Evolutionary conservation across 2,797 vertebrate species (phyloP), one percentile per base, ranked within the genome.

Genomic region (Alca torda): DNA sequence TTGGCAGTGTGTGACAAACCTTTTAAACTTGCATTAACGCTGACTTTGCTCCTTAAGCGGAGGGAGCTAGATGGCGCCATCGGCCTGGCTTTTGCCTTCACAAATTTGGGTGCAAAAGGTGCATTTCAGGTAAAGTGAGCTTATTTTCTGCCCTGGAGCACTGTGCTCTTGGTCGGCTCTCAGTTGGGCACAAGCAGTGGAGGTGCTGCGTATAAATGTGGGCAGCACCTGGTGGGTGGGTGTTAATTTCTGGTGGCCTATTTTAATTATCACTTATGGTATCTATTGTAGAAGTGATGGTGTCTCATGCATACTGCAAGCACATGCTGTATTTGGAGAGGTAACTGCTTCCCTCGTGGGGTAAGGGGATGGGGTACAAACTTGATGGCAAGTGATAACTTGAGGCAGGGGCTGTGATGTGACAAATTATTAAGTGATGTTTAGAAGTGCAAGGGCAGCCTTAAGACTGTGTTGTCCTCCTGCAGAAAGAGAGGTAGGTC

Each of bases 131-230:
- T 78, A 4, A 59, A 9, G 16, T 2, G 39, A 74, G 73, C 53
- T 87, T 43, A 2, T 21, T 6, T 10, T 14, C 37, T 35, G 57
- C 50, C 65, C 54, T 20, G 2, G 1, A 33, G 60, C 4, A 2
- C 20, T 8, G 3, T 0, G 4, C 35, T 56, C 43, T 30, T 25
- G 69, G 28, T 63, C 2, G 0, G 4, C 39, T 69, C 46, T 21
- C 12, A 2, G 50, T 20, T 25, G 46, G 1, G 3, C 4, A 3
- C 28, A 1, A 20, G 48, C 1, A 14, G 24, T 16, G 25, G 50
- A 46, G 67, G 11, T 0, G 0, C 30, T 59, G 51, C 8, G 0
- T 0, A 2, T 11, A 5, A 7, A 5, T 1, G 5, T 1, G 6
- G 53, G 75, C 67, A 68, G 88, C 2, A 2, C 43, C 46, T 41